These are phyloP conservation scores for Phasia obesa DNA, from an alignment of 2,888 invertebrate genomes.

Conservation along the genomic window DNA sequence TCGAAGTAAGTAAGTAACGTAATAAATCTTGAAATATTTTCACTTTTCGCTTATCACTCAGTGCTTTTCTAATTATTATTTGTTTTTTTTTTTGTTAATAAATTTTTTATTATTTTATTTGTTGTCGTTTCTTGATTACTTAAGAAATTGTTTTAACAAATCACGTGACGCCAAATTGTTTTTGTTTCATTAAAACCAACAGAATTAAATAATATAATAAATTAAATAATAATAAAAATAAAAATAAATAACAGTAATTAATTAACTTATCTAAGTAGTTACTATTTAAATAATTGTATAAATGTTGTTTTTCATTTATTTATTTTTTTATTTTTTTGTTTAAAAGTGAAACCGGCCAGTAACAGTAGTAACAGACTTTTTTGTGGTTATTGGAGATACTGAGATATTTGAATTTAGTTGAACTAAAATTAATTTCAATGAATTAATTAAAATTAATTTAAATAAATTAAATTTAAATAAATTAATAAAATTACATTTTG, in stretches of 20 bases:
- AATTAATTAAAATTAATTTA: too few relatives aligned
- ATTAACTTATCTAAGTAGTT: constrained; percentile 5
- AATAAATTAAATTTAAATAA: too few relatives aligned
- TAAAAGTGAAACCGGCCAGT: constrained; percentile 13
- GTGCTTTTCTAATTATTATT: constrained; percentile 3
- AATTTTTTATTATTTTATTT: constrained; percentile 15
- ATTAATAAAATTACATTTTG: too few relatives aligned
- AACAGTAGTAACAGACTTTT: neutral
- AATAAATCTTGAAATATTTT: constrained; percentile 3
- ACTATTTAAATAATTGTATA: neutral
- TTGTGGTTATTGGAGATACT: too few relatives aligned
- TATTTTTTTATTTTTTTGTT: neutral
- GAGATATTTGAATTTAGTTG: too few relatives aligned
- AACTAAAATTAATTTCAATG: neutral
- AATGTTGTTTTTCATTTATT: too few relatives aligned
- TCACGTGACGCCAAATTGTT: constrained; percentile 47
- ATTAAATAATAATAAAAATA: neutral
- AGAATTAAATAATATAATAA: constrained; percentile 26
- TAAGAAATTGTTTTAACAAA: constrained; percentile 26
- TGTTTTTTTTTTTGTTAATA: constrained; percentile 22
- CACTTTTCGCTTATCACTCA: constrained; percentile 47
- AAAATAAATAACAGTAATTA: constrained; percentile 35
- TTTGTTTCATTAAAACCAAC: constrained; percentile 26
- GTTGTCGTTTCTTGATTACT: constrained; percentile 16
- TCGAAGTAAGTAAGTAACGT: too few relatives aligned